A percentile compares a stretch with the other conserved stretches of the same genome.
phyloP scores from a whole-genome alignment of 1,140 invertebrate species.

The Lamellibrachia luymesi region DNA sequence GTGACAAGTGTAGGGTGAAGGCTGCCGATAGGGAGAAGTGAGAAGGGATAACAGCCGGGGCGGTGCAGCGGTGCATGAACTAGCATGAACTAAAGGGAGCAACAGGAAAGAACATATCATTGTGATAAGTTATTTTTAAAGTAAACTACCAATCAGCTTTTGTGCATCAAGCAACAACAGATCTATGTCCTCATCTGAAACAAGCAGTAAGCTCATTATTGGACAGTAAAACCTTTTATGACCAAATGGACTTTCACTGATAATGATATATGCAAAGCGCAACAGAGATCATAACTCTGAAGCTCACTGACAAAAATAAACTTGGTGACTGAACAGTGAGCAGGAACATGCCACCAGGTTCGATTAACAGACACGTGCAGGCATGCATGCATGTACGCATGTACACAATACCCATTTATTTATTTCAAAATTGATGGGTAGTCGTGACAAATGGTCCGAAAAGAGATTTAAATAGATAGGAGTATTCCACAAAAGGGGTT shows the following conservation, averaged over 20 bases:
- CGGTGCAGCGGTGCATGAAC: too few relatives aligned
- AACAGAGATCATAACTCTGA: background rate
- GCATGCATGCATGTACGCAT: background rate
- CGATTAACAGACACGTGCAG: background rate
- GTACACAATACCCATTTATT: background rate
- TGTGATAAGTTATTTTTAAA: too few relatives aligned
- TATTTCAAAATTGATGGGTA: background rate
- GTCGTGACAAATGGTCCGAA: background rate
- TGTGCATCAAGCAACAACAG: too few relatives aligned
- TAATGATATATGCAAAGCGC: background rate
- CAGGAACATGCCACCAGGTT: background rate
- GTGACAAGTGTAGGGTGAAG: too few relatives aligned
- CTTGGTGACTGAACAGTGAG: background rate
- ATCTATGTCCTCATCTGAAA: background rate
- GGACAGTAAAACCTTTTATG: background rate
- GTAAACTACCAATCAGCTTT: too few relatives aligned
- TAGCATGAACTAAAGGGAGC: too few relatives aligned
- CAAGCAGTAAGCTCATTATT: background rate
- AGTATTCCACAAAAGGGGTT: background rate
- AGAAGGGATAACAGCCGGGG: too few relatives aligned
- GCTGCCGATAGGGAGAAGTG: too few relatives aligned
- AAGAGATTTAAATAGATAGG: background rate
- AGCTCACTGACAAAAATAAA: background rate
- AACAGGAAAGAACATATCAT: too few relatives aligned
- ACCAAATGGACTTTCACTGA: background rate